Evolutionary conservation across 2,888 invertebrate species (phyloP), one percentile per base, ranked within the genome.

Genomic region (Muschampia plurimacula): DNA sequence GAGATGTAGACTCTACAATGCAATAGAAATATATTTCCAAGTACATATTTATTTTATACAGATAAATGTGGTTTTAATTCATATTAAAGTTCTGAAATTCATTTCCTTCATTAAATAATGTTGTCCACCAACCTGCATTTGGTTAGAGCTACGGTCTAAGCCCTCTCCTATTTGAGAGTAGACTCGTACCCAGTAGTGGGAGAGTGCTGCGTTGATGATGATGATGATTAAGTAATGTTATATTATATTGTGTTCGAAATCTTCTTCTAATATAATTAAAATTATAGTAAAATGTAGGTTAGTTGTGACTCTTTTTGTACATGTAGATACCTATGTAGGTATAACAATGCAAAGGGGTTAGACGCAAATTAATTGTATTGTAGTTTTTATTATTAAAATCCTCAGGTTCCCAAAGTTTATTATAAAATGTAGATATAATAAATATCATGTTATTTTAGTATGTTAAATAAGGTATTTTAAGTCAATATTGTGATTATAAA

Each of bases 401-500:
- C 46, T 65, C 70, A 71, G 70, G 65, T 60, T 71, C 39, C 70
- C 70, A 71, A 71, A 71, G 70, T 59, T 71, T 36, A 57, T 59
- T 49, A 36, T 44, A 63, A 70, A 15, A 44, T 10, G n/a, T 59
- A 60, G 59, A 28, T 67, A 5, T 55, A 57, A 22, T 22, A n/a
- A 64, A 22, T 65, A 15, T 59, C 22, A 66, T 36, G 36, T 36
- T 28, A 44, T 66, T 57, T 9, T 66, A 39, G 22, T 9, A 10
- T 4, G 9, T 9, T 2, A 22, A n/a, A 8, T 28, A 57, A 28
- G 3, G 9, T 57, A 57, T 3, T 67, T 75, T 81, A 86, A 84
- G 84, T 85, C 84, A 86, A 85, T 86, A 85, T 88, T 90, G 88
- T 89, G 86, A 89, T 87, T 88, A 86, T 83, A 75, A 80, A 67